These are phyloP conservation scores for Gastracanthus pulcherrimus DNA, from an alignment of 2,888 invertebrate genomes.

Conservation along the genomic window DNA sequence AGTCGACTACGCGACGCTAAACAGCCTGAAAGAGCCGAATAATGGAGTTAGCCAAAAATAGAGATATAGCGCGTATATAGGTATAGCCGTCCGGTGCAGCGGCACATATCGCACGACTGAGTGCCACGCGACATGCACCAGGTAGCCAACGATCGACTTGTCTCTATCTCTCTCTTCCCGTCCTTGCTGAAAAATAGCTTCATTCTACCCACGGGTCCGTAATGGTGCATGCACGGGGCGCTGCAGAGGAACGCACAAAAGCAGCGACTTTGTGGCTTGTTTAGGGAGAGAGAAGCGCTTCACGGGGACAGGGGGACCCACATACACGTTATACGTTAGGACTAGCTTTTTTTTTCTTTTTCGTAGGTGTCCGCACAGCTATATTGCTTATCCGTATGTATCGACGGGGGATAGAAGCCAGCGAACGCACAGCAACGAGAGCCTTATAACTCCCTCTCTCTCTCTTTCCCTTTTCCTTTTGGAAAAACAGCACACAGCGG, in stretches of 20 bases:
- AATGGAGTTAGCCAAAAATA: slow-evolving; percentile 47
- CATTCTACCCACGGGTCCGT: not conserved
- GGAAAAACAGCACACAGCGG: slow-evolving; percentile 18
- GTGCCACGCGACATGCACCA: not conserved
- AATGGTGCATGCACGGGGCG: not conserved
- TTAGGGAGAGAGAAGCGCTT: not conserved
- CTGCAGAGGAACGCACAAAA: slow-evolving; percentile 14
- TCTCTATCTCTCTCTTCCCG: not conserved
- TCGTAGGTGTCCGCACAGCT: slow-evolving; percentile 33
- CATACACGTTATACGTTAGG: not conserved
- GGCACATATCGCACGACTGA: no score
- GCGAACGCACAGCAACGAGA: not conserved
- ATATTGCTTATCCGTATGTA: not conserved
- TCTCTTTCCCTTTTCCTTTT: no score
- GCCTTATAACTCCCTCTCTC: no score
- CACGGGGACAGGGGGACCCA: not conserved
- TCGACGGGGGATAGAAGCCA: not conserved
- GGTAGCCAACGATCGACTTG: not conserved
- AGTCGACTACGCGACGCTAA: slow-evolving; percentile 10
- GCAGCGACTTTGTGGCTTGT: slow-evolving; percentile 47
- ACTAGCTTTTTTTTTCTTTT: slow-evolving; percentile 3
- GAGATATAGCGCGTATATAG: slow-evolving; percentile 19
- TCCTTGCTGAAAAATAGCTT: not conserved
- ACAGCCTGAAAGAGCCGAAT: slow-evolving; percentile 39
- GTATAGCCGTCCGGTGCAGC: no score